These are phyloP conservation scores for Idaea biselata DNA, from an alignment of 2,888 invertebrate genomes.

Conservation along the genomic window DNA sequence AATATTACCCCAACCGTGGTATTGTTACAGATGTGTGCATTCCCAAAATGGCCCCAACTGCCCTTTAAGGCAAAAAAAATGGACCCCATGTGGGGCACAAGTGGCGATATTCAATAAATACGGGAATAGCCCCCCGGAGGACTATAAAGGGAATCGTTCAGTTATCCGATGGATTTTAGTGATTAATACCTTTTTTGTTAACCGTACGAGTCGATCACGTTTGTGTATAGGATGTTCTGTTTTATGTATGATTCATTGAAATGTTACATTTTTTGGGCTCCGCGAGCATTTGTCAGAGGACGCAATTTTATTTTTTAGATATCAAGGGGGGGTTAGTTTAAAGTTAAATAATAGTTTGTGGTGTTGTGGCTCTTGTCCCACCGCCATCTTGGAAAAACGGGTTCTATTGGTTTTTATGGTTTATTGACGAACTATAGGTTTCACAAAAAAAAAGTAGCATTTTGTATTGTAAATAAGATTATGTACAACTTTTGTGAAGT, in stretches of 20 bases:
- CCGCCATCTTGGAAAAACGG: too few species aligned
- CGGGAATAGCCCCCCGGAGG: constrained; percentile 50
- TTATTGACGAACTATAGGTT: too few species aligned
- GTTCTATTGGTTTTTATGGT: too few species aligned
- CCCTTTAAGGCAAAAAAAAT: constrained; percentile 20
- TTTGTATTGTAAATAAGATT: too few species aligned
- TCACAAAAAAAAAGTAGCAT: too few species aligned
- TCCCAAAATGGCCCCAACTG: constrained; percentile 15
- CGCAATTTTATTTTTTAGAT: too few species aligned
- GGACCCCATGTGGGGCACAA: constrained; percentile 27
- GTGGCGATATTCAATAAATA: constrained; percentile 35
- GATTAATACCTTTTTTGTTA: constrained; percentile 52
- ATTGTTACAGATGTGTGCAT: constrained; percentile 4
- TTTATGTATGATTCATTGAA: not conserved
- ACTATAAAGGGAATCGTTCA: constrained; percentile 51
- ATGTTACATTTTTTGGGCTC: too few species aligned
- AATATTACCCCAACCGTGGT: not conserved
- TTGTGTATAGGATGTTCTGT: constrained; percentile 21
- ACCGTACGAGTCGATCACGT: constrained; percentile 33
- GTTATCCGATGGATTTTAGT: constrained; percentile 44
- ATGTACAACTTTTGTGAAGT: too few species aligned
- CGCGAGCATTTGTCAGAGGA: too few species aligned
- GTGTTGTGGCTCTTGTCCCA: too few species aligned
- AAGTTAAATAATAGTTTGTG: too few species aligned
- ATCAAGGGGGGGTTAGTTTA: too few species aligned